A percentile compares a stretch with the other conserved stretches of the same genome.
Conservation (phyloP, 2,888 invertebrate species). For the Lithophane socia region DNA sequence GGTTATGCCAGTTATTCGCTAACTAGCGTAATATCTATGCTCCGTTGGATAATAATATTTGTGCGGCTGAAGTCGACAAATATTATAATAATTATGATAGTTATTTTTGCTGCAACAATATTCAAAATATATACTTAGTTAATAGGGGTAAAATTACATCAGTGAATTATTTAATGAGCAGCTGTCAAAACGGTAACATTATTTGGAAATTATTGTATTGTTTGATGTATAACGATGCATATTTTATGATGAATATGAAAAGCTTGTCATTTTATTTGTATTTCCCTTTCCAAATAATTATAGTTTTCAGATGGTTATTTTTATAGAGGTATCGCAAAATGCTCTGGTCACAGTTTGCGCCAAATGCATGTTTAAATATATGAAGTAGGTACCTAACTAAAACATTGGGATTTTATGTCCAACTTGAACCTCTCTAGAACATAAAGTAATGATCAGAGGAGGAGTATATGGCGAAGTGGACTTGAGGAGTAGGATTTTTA, state of each 20-base stretch:
- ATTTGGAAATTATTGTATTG: constrained; percentile 37
- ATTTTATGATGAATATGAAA: constrained; percentile 18
- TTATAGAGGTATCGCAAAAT: background rate
- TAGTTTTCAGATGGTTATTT: background rate
- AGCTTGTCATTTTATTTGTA: constrained; percentile 7
- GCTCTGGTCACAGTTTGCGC: background rate
- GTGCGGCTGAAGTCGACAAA: constrained; percentile 23
- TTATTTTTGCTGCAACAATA: constrained; percentile 27
- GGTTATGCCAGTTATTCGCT: constrained; percentile 45
- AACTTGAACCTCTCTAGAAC: constrained; percentile 1
- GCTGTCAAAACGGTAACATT: constrained; percentile 40
- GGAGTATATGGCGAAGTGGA: background rate
- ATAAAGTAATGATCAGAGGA: background rate
- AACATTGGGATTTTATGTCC: background rate
- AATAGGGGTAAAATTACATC: no score
- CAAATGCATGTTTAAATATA: background rate
- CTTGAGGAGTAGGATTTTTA: background rate
- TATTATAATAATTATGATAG: constrained; percentile 7
- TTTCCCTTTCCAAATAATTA: background rate
- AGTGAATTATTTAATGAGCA: no score
- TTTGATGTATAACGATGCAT: constrained; percentile 36
- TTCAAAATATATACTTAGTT: constrained; percentile 15
- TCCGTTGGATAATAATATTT: constrained; percentile 31
- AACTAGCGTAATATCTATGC: constrained; percentile 33
- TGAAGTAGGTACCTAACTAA: background rate